phyloP scores from a whole-genome alignment of 2,888 invertebrate genomes.

The Orgyia antiqua region DNA sequence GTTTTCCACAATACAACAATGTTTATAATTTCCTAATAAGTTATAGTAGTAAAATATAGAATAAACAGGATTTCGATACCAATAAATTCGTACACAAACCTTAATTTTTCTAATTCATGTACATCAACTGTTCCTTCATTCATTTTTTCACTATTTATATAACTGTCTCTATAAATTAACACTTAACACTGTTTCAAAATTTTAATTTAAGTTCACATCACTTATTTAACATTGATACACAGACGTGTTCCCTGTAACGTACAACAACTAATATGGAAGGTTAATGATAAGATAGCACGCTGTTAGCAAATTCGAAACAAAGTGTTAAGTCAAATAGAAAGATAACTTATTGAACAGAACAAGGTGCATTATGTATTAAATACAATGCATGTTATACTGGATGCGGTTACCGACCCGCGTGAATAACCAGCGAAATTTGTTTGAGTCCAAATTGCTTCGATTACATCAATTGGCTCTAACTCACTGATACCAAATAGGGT shows the following conservation, averaged over 20 bases:
- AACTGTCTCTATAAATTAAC: too few species aligned
- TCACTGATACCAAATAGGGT: constrained; percentile 24
- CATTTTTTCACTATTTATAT: too few species aligned
- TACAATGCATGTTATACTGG: constrained; percentile 25
- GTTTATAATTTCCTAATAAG: too few species aligned
- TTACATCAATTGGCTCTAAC: constrained; percentile 50
- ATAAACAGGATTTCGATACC: too few species aligned
- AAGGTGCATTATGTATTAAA: constrained; percentile 32
- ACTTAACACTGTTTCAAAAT: constrained; percentile 23
- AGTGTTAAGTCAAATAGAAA: constrained; percentile 40
- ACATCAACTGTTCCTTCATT: constrained; percentile 52
- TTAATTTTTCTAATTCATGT: constrained; percentile 59
- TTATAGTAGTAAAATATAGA: too few species aligned
- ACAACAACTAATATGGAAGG: constrained; percentile 54
- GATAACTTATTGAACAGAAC: constrained; percentile 35
- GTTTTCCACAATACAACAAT: too few species aligned
- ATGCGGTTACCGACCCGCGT: constrained; percentile 29
- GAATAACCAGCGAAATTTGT: constrained; percentile 24
- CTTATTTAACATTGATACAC: constrained; percentile 31
- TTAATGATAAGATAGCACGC: constrained; percentile 59
- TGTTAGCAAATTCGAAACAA: constrained; percentile 57
- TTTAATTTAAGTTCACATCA: constrained; percentile 39
- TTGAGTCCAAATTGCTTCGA: constrained; percentile 46
- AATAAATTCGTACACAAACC: too few species aligned
- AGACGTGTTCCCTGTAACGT: constrained; percentile 42